Evolutionary conservation across 2,113 vertebrate species (phyloP).

Genomic region (Protobothrops mucrosquamatus): DNA sequence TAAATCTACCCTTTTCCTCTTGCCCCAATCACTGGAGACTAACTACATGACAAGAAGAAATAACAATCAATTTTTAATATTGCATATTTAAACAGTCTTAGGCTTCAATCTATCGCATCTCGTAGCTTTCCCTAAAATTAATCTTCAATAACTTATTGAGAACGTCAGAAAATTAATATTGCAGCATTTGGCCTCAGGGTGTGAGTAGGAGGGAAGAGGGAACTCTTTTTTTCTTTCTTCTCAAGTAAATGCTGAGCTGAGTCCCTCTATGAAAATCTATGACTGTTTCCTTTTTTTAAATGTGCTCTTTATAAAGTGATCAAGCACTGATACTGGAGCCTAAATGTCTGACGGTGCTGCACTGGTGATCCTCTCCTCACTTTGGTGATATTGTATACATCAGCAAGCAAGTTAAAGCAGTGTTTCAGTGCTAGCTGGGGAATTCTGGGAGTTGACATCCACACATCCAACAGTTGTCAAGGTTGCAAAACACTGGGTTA

Average conservation of each 20-base stretch:
- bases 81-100: slow-evolving; percentile 64
- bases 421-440: not conserved
- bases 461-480: not conserved
- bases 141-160: slow-evolving; percentile 60
- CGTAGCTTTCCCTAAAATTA: slow-evolving; percentile 61
- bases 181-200: slow-evolving; percentile 40
- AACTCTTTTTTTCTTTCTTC: slow-evolving; percentile 1
- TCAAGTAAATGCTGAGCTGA: slow-evolving; percentile 27
- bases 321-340: not conserved
- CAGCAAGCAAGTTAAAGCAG: not conserved
- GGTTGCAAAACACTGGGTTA: not conserved
- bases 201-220: not conserved
- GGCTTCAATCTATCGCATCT: slow-evolving; percentile 51
- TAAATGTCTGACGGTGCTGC: not conserved
- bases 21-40: slow-evolving; percentile 51
- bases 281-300: slow-evolving; percentile 30
- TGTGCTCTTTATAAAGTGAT: slow-evolving; percentile 18
- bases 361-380: not conserved
- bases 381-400: slow-evolving; percentile 11
- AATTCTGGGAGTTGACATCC: not conserved
- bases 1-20: slow-evolving; percentile 47
- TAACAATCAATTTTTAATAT: slow-evolving; percentile 67
- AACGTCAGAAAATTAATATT: slow-evolving; percentile 60
- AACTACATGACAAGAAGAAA: slow-evolving; percentile 60
- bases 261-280: slow-evolving; percentile 19